Conservation (phyloP, 2,113 vertebrate species). For the Megalops atlanticus region DNA sequence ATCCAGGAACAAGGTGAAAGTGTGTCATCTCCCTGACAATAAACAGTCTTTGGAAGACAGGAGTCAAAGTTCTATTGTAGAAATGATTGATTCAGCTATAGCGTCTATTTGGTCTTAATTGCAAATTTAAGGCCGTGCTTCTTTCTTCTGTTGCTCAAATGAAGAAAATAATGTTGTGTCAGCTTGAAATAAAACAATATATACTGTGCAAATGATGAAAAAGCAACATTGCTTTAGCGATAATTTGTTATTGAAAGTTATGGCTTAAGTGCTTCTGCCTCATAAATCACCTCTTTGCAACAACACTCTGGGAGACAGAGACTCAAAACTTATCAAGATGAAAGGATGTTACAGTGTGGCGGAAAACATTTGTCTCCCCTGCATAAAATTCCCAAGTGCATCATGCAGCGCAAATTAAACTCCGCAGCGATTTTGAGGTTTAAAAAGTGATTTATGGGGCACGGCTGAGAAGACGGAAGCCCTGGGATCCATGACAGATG, state of each 20-base stretch:
- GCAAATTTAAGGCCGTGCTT: no score
- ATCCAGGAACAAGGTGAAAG: no score
- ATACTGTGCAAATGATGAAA: background rate
- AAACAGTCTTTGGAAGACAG: no score
- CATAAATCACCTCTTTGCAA: background rate
- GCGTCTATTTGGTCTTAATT: no score
- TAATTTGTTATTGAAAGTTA: background rate
- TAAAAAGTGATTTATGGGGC: conserved; percentile 23
- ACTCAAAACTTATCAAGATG: background rate
- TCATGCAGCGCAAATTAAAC: background rate
- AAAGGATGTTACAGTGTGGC: background rate
- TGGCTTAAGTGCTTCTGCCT: background rate
- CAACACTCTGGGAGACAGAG: background rate
- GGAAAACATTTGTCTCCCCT: conserved; percentile 14
- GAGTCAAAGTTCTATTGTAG: no score
- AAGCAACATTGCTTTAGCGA: background rate
- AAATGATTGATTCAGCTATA: no score
- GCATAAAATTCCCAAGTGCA: conserved; percentile 2
- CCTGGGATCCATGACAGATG: conserved; percentile 13
- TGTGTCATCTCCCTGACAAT: no score
- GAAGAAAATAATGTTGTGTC: background rate
- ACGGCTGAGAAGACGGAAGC: conserved; percentile 11
- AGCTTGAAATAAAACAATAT: background rate
- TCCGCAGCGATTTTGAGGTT: background rate
- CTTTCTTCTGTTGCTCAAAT: no score